Evolutionary conservation across 2,797 vertebrate genomes (phyloP).

Genomic region (Eremophila alpestris): DNA sequence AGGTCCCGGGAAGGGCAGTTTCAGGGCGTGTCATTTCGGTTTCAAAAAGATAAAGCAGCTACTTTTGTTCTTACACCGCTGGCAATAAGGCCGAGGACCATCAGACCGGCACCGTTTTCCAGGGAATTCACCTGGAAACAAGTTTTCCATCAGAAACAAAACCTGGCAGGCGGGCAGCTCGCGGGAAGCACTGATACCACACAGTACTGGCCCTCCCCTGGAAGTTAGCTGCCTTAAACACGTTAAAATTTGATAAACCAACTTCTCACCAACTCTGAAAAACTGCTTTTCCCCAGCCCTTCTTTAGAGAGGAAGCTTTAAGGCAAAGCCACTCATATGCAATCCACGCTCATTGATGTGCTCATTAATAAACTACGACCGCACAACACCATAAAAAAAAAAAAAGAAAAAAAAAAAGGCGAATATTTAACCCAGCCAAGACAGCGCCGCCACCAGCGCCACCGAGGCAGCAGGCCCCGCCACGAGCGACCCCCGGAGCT

Average conservation of each 20-base stretch:
- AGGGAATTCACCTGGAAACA: neutral
- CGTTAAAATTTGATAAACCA: neutral
- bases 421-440: neutral
- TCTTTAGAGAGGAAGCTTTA: accelerated
- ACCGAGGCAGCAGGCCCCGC: neutral
- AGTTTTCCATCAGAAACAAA: neutral
- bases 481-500: neutral
- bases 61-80: neutral
- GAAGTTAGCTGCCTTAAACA: accelerated
- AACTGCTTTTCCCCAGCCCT: accelerated
- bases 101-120: neutral
- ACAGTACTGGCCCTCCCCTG: neutral
- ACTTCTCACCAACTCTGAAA: neutral
- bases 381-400: accelerated
- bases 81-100: neutral
- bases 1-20: neutral
- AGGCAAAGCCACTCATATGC: accelerated
- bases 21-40: neutral
- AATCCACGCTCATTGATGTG: accelerated
- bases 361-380: accelerated
- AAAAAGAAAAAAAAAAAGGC: neutral
- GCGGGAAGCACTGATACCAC: neutral
- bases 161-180: neutral
- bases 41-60: neutral
- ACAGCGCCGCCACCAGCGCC: neutral